Evolutionary conservation across 2,888 invertebrate genomes (phyloP), one percentile per base, ranked within the genome.

Genomic region (Oxycera nigricornis): DNA sequence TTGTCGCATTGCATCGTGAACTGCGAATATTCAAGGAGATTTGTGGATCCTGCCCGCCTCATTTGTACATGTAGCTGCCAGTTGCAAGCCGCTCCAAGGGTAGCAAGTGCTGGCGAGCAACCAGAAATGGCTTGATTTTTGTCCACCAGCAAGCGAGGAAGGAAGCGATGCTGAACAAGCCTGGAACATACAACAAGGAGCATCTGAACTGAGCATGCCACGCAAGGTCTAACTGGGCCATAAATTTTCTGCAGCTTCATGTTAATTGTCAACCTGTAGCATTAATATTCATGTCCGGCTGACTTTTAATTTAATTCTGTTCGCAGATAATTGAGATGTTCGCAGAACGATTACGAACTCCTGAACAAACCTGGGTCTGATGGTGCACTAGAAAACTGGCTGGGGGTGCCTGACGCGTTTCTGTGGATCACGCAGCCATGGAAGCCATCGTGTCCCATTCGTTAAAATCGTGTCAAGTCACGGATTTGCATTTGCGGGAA

Each of bases 261-360:
- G 77, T 77, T 78, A 79, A 78, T 79, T 79, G 79, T 77, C 79
- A 79, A 75, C 77, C 73, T 62, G 72, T 61, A 77, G 76, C 78
- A 79, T 79, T 79, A 79, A 79, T 79, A 78, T 79, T 79, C 78
- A 79, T 79, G 78, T 78, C 75, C 74, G 74, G 78, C 73, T 79
- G 79, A 78, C 77, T 78, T 78, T 78, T 78, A 79, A 77, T 77
- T 79, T 79, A 77, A 76, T 76, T 77, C 76, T 76, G 73, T 73
- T 57, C 59, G 72, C 72, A 73, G 73, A 73, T 73, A 73, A 73
- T 73, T 73, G 73, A 73, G 73, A 73, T 73, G 73, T 73, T 73
- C 59, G n/a, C 30, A 31, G 35, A 52, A 52, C 70, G 55, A 70
- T 70, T 70, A 70, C 70, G 46, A 17, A 70, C 31, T 70, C 55